Evolutionary conservation across 2,797 vertebrate genomes (phyloP).

Genomic region (Macropus fuliginosus): DNA sequence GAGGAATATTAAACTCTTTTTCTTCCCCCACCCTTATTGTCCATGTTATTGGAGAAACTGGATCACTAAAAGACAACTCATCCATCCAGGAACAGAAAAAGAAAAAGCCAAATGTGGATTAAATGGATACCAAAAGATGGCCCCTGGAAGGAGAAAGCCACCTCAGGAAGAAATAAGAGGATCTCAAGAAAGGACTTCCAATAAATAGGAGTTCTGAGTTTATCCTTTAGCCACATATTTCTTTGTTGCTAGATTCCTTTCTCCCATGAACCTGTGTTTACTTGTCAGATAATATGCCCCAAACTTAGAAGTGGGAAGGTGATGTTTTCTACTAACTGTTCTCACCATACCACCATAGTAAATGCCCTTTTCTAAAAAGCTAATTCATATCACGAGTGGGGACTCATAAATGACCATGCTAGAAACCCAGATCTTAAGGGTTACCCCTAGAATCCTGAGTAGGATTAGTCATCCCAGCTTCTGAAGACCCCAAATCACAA

Average conservation of each 20-base stretch:
- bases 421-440: not conserved
- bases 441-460: not conserved
- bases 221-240: not conserved
- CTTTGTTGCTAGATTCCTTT: not conserved
- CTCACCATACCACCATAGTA: not conserved
- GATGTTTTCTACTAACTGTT: not conserved
- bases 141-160: not conserved
- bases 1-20: not conserved
- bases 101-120: not conserved
- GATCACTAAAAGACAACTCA: not conserved
- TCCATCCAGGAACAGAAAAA: not conserved
- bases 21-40: not conserved
- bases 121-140: not conserved
- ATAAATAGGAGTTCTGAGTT: not conserved
- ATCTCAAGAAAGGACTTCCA: not conserved
- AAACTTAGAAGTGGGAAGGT: not conserved
- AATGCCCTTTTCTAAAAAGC: not conserved
- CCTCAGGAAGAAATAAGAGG: not conserved
- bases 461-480: not conserved
- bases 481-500: not conserved
- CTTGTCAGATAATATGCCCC: not conserved
- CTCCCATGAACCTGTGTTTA: not conserved
- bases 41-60: not conserved
- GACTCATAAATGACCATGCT: not conserved
- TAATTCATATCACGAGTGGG: not conserved